These are phyloP conservation scores for Yasuhikotakia modesta DNA, from an alignment of 2,797 vertebrate genomes.

Conservation along the genomic window DNA sequence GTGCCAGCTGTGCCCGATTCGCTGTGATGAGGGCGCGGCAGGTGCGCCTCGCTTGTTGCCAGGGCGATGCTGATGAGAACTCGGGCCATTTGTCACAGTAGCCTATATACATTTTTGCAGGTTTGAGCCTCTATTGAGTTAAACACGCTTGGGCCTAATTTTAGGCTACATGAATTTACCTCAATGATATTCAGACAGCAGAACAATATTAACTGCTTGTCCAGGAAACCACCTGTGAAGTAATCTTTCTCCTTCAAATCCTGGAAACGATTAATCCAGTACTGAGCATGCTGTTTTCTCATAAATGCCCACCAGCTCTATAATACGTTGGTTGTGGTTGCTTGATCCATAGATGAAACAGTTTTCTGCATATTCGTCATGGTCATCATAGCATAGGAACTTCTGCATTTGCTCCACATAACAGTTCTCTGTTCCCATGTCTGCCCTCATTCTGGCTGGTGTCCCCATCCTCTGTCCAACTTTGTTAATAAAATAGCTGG, in stretches of 20 bases:
- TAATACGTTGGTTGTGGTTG: slow-evolving; percentile 51
- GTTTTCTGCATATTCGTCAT: slow-evolving; percentile 5
- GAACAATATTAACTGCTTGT: slow-evolving; percentile 54
- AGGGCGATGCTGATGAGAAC: too few species aligned
- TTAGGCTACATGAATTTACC: too few species aligned
- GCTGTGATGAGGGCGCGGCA: too few species aligned
- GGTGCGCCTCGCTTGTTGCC: too few species aligned
- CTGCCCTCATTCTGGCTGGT: slow-evolving; percentile 26
- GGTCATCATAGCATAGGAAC: slow-evolving; percentile 22
- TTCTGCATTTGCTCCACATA: slow-evolving; percentile 35
- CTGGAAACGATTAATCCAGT: slow-evolving; percentile 51
- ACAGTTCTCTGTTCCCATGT: slow-evolving; percentile 49
- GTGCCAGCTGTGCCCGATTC: too few species aligned
- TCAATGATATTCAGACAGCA: slow-evolving; percentile 43
- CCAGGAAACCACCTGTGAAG: slow-evolving; percentile 51
- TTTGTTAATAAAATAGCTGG: slow-evolving; percentile 33
- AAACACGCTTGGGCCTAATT: too few species aligned
- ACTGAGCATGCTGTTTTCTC: slow-evolving; percentile 40
- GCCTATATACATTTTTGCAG: too few species aligned
- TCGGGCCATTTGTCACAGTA: too few species aligned
- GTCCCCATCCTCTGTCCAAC: slow-evolving; percentile 29
- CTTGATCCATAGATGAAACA: slow-evolving; percentile 44
- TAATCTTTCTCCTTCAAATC: slow-evolving; percentile 52
- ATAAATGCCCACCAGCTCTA: slow-evolving; percentile 50
- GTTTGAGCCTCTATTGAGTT: too few species aligned